Conservation (phyloP, 1,140 invertebrate species). For the Grapholita molesta region DNA sequence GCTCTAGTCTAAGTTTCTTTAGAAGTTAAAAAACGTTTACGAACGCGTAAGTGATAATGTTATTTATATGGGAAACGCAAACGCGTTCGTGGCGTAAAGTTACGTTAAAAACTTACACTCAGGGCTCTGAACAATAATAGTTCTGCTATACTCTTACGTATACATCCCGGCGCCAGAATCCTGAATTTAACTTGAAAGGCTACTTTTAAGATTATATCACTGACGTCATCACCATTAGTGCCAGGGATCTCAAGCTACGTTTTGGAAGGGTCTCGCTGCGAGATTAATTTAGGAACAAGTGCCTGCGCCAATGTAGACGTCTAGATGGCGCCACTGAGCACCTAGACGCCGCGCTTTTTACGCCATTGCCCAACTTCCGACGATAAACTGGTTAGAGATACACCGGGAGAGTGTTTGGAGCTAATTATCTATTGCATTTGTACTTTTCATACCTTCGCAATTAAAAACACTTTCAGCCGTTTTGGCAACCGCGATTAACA, state of each 20-base stretch:
- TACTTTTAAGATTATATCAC: background rate
- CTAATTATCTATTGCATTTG: background rate
- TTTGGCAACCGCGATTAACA: too few species aligned
- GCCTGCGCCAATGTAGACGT: conserved; percentile 68
- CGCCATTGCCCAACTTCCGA: conserved; percentile 48
- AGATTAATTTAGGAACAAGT: conserved; percentile 62
- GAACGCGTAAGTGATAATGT: too few species aligned
- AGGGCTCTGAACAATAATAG: too few species aligned
- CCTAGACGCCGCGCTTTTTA: conserved; percentile 46
- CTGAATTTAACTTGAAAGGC: background rate
- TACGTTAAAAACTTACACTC: too few species aligned
- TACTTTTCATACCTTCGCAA: too few species aligned
- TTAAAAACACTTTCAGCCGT: too few species aligned
- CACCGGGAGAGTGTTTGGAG: conserved; percentile 4
- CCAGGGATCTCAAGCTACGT: background rate
- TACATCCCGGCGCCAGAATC: background rate
- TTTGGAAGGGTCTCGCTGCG: conserved; percentile 30
- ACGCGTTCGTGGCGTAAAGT: too few species aligned
- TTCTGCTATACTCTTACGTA: too few species aligned
- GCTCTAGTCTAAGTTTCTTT: too few species aligned
- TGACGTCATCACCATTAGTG: conserved; percentile 12
- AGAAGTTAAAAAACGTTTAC: too few species aligned
- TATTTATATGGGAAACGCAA: too few species aligned
- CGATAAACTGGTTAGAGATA: conserved; percentile 33
- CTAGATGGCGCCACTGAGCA: conserved; percentile 67